Conservation (phyloP, 2,888 invertebrate genomes). For the Drosophila birchii region DNA sequence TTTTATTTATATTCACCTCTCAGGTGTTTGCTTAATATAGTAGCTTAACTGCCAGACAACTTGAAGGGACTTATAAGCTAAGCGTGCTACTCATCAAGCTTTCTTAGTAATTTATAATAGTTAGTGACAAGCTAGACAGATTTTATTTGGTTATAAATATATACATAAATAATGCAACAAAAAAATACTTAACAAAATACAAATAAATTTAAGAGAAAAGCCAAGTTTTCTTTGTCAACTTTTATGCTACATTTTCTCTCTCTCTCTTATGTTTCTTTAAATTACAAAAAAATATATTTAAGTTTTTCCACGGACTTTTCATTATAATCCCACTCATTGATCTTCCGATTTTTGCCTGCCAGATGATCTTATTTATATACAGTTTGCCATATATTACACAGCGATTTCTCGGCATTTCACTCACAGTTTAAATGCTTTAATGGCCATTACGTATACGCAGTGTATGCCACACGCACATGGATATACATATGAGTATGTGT, state of each 20-base stretch:
- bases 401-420: conserved; percentile 38
- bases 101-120: not conserved
- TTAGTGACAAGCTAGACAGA: not conserved
- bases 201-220: not conserved
- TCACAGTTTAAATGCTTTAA: conserved; percentile 38
- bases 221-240: not conserved
- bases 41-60: not conserved
- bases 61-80: not conserved
- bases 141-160: not conserved
- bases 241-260: not conserved
- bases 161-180: no score
- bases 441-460: conserved; percentile 62
- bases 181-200: not conserved
- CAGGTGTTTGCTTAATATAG: not conserved
- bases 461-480: conserved; percentile 37
- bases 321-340: conserved; percentile 15
- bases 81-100: not conserved
- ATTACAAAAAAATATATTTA: conserved; percentile 4
- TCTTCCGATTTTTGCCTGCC: conserved; percentile 6
- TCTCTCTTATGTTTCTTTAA: not conserved
- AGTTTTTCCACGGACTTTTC: conserved; percentile 1
- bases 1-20: not conserved
- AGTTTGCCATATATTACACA: conserved; percentile 34
- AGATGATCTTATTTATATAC: conserved; percentile 31
- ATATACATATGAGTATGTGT: not conserved